Percentiles rank a stretch among this genome's conserved stretches.
phyloP scores from a whole-genome alignment of 1,140 invertebrate genomes.

The Lordiphosa collinella region DNA sequence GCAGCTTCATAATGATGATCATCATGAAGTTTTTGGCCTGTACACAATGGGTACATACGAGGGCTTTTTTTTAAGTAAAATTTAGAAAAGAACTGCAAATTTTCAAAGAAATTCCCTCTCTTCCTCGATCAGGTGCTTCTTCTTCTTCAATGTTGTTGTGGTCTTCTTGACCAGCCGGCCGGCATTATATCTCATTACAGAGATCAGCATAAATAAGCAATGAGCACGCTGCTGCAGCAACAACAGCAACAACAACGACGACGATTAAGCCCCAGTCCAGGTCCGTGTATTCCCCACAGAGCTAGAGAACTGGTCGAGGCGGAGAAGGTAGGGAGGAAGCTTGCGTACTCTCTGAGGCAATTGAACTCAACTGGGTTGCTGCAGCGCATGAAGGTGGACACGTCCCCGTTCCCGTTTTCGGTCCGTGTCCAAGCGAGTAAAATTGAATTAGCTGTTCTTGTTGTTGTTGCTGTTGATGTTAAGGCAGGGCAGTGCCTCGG shows the following conservation, averaged over 20 bases:
- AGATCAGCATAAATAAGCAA: constrained; percentile 78
- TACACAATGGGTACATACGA: constrained; percentile 6
- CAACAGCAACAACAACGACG: constrained; percentile 13
- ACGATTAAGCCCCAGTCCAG: constrained; percentile 61
- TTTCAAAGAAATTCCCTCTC: background rate
- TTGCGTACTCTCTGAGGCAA: constrained; percentile 60
- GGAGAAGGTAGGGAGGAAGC: constrained; percentile 5
- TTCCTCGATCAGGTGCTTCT: constrained; percentile 8
- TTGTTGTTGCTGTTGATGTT: constrained; percentile 30
- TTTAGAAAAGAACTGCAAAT: background rate
- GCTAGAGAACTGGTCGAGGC: background rate
- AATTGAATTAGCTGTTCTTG: constrained; percentile 70
- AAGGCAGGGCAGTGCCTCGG: constrained; percentile 60
- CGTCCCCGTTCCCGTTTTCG: constrained; percentile 21
- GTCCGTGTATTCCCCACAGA: constrained; percentile 56
- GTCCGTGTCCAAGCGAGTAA: constrained; percentile 43
- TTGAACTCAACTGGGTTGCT: constrained; percentile 56
- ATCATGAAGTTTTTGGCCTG: constrained; percentile 41
- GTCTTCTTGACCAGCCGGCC: constrained; percentile 53
- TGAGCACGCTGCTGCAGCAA: constrained; percentile 54
- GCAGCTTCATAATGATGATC: constrained; percentile 58
- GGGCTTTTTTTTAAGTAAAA: background rate
- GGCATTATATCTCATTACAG: constrained; percentile 77
- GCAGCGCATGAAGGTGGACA: constrained; percentile 67
- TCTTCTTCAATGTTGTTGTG: constrained; percentile 21